Percentiles rank a stretch among this genome's conserved stretches.
Evolutionary conservation across 2,888 invertebrate species (phyloP).

Genomic region (Caenorhabditis uteleia): DNA sequence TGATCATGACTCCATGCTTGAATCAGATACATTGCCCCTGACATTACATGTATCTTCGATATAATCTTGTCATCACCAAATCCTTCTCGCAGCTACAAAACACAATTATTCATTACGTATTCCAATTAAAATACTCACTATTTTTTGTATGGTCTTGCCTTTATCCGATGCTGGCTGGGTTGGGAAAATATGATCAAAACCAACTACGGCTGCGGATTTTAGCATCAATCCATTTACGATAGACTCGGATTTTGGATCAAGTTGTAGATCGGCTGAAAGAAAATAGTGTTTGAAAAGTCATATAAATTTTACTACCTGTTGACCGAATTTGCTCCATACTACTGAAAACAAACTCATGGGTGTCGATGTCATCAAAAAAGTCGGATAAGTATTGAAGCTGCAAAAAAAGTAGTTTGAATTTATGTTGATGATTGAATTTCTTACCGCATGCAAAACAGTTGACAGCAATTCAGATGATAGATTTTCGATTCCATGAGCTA

Average conservation of each 20-base stretch:
- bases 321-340: constrained; percentile 41
- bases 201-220: constrained; percentile 57
- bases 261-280: neutral
- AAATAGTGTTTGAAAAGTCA: neutral
- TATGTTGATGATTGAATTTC: neutral
- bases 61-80: no score
- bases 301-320: constrained; percentile 6
- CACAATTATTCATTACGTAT: no score
- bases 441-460: constrained; percentile 54
- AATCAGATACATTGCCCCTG: no score
- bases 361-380: constrained; percentile 59
- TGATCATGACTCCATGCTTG: no score
- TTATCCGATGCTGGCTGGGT: constrained; percentile 13
- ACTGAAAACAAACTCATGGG: constrained; percentile 52
- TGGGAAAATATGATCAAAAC: constrained; percentile 33
- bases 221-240: constrained; percentile 47
- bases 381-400: constrained; percentile 57
- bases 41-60: no score
- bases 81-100: no score
- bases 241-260: neutral
- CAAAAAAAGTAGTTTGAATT: neutral
- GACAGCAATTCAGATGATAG: constrained; percentile 52
- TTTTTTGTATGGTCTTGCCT: no score
- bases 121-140: no score
- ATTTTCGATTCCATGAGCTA: constrained; percentile 51